Evolutionary conservation across 2,113 vertebrate species (phyloP), one percentile per base, ranked within the genome.

Genomic region (Stegostoma tigrinum): DNA sequence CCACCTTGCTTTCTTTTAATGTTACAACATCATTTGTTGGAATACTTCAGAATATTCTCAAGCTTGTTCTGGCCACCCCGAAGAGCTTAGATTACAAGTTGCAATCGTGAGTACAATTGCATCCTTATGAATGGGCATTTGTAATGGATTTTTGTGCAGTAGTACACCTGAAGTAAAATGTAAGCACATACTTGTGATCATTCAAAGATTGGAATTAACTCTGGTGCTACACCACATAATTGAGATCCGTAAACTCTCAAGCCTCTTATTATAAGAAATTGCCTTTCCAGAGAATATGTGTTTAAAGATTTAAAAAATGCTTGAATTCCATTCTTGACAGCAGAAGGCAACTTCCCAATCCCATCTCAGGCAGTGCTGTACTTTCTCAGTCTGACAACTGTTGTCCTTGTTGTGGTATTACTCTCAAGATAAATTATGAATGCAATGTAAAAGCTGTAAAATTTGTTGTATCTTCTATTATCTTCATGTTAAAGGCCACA

Each of bases 381-480:
- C 97, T 98, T 98, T 98, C 97, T 98, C 97, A 97, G 97, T 97
- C 97, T 98, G 97, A 98, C 97, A 98, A 98, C 97, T 98, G 98
- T 98, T 98, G 98, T 98, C 98, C 98, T 98, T 98, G 98, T 98
- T 98, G 98, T 98, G 98, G 97, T 97, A 97, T 98, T 98, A 98
- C 98, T 98, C 98, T 97, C 97, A 98, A 98, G 98, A 99, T 99
- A 99, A 99, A 99, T 99, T 99, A 99, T 99, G 98, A 98, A 99
- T 99, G 99, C 98, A 98, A 98, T 96, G 97, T 98, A 98, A 98
- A 99, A 99, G 99, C 99, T 99, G 99, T 99, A 99, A 99, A 99
- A 99, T 99, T 98, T 99, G 99, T 99, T 99, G 99, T 99, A 99
- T 99, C 99, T 99, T 99, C 99, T 99, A 99, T 99, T 99, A 99